Conservation (phyloP, 2,797 vertebrate species). For the Enteromius viviparus region DNA sequence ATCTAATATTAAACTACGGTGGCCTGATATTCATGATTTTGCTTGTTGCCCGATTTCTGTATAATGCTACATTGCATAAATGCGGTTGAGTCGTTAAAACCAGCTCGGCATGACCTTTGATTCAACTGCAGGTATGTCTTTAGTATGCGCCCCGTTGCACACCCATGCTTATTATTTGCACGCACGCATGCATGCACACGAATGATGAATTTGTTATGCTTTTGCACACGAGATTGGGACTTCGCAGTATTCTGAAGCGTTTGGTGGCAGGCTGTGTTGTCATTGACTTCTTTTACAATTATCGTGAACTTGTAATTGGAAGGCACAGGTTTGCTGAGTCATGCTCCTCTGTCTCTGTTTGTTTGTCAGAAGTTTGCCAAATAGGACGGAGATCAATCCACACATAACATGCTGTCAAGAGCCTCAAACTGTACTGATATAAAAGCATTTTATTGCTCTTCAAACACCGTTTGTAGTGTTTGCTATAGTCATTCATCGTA, state of each 20-base stretch:
- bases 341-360: conserved; percentile 32
- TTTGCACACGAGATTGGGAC: not conserved
- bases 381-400: not conserved
- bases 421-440: not conserved
- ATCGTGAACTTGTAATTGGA: not conserved
- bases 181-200: not conserved
- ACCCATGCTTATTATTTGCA: not conserved
- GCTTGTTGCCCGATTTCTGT: too few species aligned
- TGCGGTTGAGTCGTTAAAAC: not conserved
- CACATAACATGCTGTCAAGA: not conserved
- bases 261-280: not conserved
- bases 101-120: not conserved
- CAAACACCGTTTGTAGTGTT: not conserved
- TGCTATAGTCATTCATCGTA: too few species aligned
- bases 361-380: conserved; percentile 8
- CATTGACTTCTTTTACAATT: not conserved
- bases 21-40: not conserved
- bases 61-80: not conserved
- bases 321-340: conserved; percentile 64
- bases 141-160: not conserved
- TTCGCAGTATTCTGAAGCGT: not conserved
- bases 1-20: not conserved
- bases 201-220: not conserved
- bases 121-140: not conserved
- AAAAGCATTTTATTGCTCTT: not conserved